Conservation (phyloP, 2,113 vertebrate species). For the Philantomba maxwellii region DNA sequence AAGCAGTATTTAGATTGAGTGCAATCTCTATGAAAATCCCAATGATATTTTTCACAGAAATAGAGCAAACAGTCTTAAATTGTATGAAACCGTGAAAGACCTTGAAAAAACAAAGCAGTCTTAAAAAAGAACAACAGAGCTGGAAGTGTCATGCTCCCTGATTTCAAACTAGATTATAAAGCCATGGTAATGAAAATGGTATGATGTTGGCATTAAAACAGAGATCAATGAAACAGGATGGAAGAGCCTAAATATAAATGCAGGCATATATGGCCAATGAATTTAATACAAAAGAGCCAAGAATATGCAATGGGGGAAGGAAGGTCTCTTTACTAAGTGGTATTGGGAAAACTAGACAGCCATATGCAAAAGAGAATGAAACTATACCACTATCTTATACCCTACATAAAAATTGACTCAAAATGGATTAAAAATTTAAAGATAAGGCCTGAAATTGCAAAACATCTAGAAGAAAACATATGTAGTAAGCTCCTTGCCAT, state of each 20-base stretch:
- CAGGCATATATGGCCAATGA: not conserved
- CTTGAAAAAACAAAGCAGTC: not conserved
- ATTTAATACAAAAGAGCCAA: not conserved
- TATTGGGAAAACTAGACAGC: not conserved
- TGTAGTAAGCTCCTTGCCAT: not conserved
- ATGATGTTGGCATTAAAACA: not conserved
- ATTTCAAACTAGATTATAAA: not conserved
- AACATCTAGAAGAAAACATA: not conserved
- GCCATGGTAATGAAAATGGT: not conserved
- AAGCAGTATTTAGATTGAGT: not conserved
- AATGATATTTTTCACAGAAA: not conserved
- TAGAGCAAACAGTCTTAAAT: not conserved
- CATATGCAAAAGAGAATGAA: not conserved
- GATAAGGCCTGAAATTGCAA: not conserved
- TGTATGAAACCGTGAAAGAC: not conserved
- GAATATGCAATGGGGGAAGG: not conserved
- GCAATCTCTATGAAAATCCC: not conserved
- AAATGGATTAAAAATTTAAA: not conserved
- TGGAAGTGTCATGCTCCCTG: not conserved
- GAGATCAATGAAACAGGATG: not conserved
- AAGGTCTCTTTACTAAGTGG: not conserved
- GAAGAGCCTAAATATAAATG: not conserved
- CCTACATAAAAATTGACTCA: not conserved
- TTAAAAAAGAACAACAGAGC: not conserved
- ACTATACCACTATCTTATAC: not conserved